These are phyloP conservation scores for Octonoba sinensis DNA, from an alignment of 2,888 invertebrate species.

Conservation along the genomic window DNA sequence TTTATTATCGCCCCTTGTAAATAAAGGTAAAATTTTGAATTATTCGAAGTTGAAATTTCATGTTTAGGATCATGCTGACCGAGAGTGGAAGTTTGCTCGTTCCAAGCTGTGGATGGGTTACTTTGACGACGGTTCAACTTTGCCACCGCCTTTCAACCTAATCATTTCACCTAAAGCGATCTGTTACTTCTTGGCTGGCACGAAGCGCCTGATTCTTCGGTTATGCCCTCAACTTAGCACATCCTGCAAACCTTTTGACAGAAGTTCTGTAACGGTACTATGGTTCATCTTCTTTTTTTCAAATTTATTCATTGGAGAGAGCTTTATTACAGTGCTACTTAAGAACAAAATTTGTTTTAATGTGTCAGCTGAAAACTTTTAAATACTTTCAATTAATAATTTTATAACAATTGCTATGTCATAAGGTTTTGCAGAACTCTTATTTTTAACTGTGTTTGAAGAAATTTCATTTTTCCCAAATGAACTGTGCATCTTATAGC, in stretches of 20 bases:
- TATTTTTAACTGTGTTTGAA: too few relatives aligned
- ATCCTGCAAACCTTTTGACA: conserved; percentile 40
- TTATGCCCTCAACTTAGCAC: conserved; percentile 34
- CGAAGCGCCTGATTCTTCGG: conserved; percentile 27
- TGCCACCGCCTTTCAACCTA: conserved; percentile 75
- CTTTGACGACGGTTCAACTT: conserved; percentile 75
- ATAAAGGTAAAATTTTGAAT: neutral
- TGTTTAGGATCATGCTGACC: conserved; percentile 74
- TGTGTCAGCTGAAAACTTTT: neutral
- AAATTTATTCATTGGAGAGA: neutral
- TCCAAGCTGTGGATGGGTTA: conserved; percentile 76
- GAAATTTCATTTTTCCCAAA: too few relatives aligned
- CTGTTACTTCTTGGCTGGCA: conserved; percentile 52
- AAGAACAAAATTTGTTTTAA: too few relatives aligned
- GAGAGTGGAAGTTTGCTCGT: conserved; percentile 76
- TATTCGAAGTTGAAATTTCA: neutral
- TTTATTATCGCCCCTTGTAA: too few relatives aligned
- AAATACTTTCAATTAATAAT: too few relatives aligned
- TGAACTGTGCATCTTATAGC: too few relatives aligned
- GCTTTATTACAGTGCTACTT: too few relatives aligned
- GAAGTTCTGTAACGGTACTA: conserved; percentile 41
- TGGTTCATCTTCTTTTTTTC: too few relatives aligned
- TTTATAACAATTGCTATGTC: too few relatives aligned
- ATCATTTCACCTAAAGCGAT: conserved; percentile 74
- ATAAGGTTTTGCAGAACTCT: too few relatives aligned